These are phyloP conservation scores for Callithrix jacchus DNA, from an alignment of 2,113 vertebrate genomes.

Conservation along the genomic window DNA sequence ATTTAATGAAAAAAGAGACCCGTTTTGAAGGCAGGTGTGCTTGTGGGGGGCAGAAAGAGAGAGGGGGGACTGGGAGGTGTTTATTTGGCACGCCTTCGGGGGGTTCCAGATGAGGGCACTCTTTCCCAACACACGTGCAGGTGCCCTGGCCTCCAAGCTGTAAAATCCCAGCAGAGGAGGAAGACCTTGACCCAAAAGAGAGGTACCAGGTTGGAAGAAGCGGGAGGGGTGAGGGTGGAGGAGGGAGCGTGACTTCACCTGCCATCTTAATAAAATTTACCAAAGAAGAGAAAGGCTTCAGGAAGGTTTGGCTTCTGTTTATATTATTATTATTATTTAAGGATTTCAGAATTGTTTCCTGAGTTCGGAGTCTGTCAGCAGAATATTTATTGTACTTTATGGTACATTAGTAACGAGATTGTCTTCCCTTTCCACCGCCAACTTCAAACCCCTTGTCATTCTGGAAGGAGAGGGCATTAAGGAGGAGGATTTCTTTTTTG, in stretches of 20 bases:
- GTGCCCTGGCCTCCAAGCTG: background rate
- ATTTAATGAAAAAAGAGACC: conserved; percentile 71
- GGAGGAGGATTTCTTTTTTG: conserved; percentile 68
- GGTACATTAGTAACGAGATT: conserved; percentile 68
- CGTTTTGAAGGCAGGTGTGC: background rate
- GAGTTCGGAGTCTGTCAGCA: conserved; percentile 41
- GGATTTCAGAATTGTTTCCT: conserved; percentile 51
- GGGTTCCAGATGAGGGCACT: background rate
- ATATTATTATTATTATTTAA: background rate
- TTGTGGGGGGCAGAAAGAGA: background rate
- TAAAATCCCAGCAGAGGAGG: background rate
- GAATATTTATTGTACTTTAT: conserved; percentile 73
- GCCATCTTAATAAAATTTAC: conserved; percentile 52
- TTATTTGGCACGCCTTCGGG: accelerated
- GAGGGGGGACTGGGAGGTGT: background rate
- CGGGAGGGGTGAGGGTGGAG: background rate
- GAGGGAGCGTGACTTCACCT: background rate
- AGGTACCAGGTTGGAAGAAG: background rate
- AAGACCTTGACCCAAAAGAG: conserved; percentile 38
- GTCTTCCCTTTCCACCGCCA: conserved; percentile 62
- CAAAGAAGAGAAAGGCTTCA: conserved; percentile 54
- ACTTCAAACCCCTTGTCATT: conserved; percentile 29
- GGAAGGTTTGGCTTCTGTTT: background rate
- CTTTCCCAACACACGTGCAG: background rate
- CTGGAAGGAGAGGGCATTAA: conserved; percentile 44